Percentiles rank a stretch among this genome's conserved stretches.
These are phyloP conservation scores for Coleophora flavipennella DNA, from an alignment of 2,888 invertebrate species.

Conservation along the genomic window DNA sequence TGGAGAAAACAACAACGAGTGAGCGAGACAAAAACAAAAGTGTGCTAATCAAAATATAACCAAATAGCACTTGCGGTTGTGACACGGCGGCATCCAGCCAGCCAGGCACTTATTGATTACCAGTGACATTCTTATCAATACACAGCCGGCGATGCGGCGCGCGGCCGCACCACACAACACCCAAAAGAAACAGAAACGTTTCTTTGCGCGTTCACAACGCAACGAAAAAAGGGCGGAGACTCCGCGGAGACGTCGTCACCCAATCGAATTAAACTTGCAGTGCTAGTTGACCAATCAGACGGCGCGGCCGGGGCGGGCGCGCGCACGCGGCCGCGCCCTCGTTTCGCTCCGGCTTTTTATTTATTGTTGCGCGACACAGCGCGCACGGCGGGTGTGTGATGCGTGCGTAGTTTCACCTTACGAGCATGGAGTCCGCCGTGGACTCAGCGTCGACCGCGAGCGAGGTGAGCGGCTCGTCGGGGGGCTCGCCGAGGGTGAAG, in stretches of 20 bases:
- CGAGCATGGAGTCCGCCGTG: constrained; percentile 72
- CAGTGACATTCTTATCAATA: constrained; percentile 79
- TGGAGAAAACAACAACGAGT: not conserved
- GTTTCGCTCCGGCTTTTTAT: constrained; percentile 75
- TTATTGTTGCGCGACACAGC: constrained; percentile 80
- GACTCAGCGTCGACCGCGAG: constrained; percentile 73
- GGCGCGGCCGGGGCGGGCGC: constrained; percentile 54
- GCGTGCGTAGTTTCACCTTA: constrained; percentile 53
- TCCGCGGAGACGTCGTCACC: constrained; percentile 41
- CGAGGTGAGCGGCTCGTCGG: constrained; percentile 67
- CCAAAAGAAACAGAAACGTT: constrained; percentile 76
- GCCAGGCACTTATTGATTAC: constrained; percentile 72
- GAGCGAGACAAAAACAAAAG: not conserved
- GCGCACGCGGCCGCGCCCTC: constrained; percentile 71
- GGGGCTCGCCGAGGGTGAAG: constrained; percentile 68
- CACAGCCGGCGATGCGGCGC: constrained; percentile 50
- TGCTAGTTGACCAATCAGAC: constrained; percentile 56
- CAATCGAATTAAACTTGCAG: constrained; percentile 42
- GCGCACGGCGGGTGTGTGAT: constrained; percentile 77
- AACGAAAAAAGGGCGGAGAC: constrained; percentile 69
- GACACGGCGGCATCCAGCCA: constrained; percentile 47
- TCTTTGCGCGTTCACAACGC: constrained; percentile 64
- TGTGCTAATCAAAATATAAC: not conserved
- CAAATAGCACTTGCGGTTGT: constrained; percentile 13
- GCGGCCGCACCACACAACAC: constrained; percentile 62